phyloP scores from a whole-genome alignment of 2,888 invertebrate genomes.

The Dicyrtoma fusca region DNA sequence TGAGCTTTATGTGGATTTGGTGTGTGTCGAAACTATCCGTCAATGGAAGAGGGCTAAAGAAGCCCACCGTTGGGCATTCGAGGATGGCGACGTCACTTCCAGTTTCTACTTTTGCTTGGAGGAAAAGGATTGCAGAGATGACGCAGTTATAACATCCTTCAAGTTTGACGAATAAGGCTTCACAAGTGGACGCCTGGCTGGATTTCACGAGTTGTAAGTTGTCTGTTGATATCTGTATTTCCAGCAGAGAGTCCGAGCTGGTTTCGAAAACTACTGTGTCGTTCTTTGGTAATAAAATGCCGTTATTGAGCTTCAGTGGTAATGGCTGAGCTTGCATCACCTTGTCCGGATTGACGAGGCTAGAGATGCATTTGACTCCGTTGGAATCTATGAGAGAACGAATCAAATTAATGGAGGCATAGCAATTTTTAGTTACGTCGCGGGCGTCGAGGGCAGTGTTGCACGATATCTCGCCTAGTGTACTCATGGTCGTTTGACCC shows the following conservation, averaged over 20 bases:
- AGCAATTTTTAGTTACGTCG: neutral
- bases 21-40: too few species aligned
- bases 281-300: too few species aligned
- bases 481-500: neutral
- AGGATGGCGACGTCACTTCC: too few species aligned
- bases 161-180: conserved; percentile 26
- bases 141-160: conserved; percentile 36
- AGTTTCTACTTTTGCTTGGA: too few species aligned
- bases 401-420: too few species aligned
- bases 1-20: too few species aligned
- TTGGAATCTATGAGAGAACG: neutral
- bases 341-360: neutral
- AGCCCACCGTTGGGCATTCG: neutral
- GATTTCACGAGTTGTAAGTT: neutral
- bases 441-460: neutral
- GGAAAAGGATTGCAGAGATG: conserved; percentile 5
- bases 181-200: neutral
- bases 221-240: conserved; percentile 30
- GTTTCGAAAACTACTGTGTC: conserved; percentile 24
- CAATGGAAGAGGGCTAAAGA: neutral
- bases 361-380: neutral
- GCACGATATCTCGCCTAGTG: neutral
- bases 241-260: conserved; percentile 10
- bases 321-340: neutral
- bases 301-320: neutral